Percentiles rank a stretch among this genome's conserved stretches.
Evolutionary conservation across 2,888 invertebrate species (phyloP).

Genomic region (Mythimna vitellina): DNA sequence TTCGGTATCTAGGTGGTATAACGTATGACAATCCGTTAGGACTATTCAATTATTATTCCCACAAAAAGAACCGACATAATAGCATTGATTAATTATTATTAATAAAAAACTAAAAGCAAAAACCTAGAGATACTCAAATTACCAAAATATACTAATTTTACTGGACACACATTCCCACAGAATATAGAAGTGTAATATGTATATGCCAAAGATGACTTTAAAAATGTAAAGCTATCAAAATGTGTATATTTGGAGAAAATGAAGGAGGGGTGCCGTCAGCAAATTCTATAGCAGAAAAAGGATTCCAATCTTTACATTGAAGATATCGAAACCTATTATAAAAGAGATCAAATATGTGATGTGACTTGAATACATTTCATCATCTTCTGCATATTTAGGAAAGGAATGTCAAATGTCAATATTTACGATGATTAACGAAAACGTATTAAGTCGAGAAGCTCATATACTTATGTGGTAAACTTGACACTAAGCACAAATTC

Average conservation of each 20-base stretch:
- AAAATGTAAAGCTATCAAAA: conserved; percentile 23
- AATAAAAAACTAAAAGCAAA: conserved; percentile 5
- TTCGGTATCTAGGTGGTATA: neutral
- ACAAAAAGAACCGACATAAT: neutral
- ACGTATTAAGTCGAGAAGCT: neutral
- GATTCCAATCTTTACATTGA: neutral
- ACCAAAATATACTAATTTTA: conserved; percentile 9
- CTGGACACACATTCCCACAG: conserved; percentile 6
- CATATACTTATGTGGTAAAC: neutral
- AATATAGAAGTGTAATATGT: conserved; percentile 5
- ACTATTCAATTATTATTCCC: too few relatives aligned
- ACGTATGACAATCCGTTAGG: neutral
- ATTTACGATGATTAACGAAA: neutral
- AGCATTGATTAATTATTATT: neutral
- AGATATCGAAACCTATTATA: neutral
- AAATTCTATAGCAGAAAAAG: conserved; percentile 29
- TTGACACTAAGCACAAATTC: too few relatives aligned
- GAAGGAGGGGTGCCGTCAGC: neutral
- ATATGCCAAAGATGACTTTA: conserved; percentile 7
- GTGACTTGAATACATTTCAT: neutral
- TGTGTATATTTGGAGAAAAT: conserved; percentile 7
- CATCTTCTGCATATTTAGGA: neutral
- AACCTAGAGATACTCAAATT: neutral
- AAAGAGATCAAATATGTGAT: too few relatives aligned
- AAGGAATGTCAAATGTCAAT: neutral